Evolutionary conservation across 2,888 invertebrate genomes (phyloP).

Genomic region (Pyrgus malvae): DNA sequence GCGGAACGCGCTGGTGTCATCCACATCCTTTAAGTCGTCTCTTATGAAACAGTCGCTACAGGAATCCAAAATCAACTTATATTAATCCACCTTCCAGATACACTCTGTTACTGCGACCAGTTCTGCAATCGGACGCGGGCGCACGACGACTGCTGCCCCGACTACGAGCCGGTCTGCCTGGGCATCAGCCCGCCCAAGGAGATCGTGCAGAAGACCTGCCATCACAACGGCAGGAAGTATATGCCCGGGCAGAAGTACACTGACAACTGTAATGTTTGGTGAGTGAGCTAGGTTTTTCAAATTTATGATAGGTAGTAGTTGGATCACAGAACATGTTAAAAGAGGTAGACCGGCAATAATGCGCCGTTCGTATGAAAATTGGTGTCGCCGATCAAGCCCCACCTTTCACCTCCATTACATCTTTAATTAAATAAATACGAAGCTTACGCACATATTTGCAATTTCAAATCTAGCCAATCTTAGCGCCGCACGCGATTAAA

Average conservation of each 20-base stretch:
- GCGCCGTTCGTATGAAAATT: too few relatives aligned
- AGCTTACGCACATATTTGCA: too few relatives aligned
- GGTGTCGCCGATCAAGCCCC: too few relatives aligned
- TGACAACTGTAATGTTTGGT: constrained; percentile 90
- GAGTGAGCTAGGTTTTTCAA: constrained; percentile 20
- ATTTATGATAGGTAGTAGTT: background rate
- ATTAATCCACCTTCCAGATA: constrained; percentile 83
- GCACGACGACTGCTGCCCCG: constrained; percentile 95
- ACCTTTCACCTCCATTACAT: too few relatives aligned
- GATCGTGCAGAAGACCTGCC: constrained; percentile 64
- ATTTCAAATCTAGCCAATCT: too few relatives aligned
- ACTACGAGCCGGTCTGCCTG: constrained; percentile 89
- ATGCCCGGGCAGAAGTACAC: constrained; percentile 70
- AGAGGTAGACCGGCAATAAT: background rate
- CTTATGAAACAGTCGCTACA: too few relatives aligned
- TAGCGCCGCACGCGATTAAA: too few relatives aligned
- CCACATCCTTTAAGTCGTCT: too few relatives aligned
- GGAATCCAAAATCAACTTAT: too few relatives aligned
- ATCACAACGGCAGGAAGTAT: constrained; percentile 76
- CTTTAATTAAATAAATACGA: too few relatives aligned
- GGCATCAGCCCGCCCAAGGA: constrained; percentile 36
- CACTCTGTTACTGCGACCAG: constrained; percentile 96
- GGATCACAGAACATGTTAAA: background rate
- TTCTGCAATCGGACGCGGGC: constrained; percentile 90
- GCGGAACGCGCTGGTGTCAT: too few relatives aligned